Percentiles rank a stretch among this genome's conserved stretches.
Conservation (phyloP, 2,113 vertebrate species). For the Enhydra lutris region DNA sequence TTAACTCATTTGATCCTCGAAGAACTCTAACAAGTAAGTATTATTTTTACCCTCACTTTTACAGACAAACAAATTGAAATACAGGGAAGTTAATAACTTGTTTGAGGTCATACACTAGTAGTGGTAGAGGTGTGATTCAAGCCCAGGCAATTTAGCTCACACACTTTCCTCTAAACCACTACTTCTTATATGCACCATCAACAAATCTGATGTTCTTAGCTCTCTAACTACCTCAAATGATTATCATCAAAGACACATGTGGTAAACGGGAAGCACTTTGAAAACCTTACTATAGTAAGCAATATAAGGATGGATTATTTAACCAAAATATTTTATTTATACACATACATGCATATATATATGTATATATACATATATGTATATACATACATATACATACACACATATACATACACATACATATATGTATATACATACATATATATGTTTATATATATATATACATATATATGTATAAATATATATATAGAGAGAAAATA, state of each 20-base stretch:
- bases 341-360: no score
- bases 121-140: neutral
- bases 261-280: neutral
- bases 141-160: neutral
- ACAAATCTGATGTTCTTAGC: neutral
- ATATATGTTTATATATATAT: no score
- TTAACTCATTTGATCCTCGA: neutral
- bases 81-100: neutral
- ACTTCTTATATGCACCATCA: neutral
- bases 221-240: neutral
- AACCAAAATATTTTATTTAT: neutral
- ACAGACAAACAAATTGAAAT: neutral
- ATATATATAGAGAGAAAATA: neutral
- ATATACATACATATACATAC: no score
- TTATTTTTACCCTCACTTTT: neutral
- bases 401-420: no score
- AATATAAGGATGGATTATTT: neutral
- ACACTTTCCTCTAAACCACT: neutral
- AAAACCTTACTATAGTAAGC: neutral
- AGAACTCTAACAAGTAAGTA: neutral
- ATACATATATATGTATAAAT: no score
- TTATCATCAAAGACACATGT: conserved; percentile 3
- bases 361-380: no score
- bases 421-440: no score
- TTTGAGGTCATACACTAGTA: neutral